These are phyloP conservation scores for Melopsittacus undulatus DNA, from an alignment of 2,797 vertebrate species.

Conservation along the genomic window DNA sequence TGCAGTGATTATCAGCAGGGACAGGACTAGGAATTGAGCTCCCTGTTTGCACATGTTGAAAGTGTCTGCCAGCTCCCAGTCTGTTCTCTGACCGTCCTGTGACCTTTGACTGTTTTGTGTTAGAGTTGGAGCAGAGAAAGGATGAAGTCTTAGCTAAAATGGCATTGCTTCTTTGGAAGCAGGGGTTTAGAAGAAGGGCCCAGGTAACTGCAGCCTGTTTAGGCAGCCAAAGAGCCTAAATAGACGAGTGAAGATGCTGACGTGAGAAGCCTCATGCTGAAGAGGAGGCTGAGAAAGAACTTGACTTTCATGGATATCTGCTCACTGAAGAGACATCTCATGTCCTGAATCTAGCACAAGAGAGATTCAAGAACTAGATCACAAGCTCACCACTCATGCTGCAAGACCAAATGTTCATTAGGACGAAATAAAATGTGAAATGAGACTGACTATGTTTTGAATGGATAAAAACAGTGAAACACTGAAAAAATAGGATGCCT, in stretches of 20 bases:
- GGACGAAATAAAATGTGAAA: neutral
- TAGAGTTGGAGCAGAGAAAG: neutral
- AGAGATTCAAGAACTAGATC: neutral
- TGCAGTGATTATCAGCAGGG: neutral
- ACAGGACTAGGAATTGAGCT: neutral
- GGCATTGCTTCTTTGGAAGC: neutral
- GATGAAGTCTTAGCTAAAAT: neutral
- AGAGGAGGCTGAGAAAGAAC: neutral
- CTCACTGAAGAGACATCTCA: neutral
- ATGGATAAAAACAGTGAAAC: neutral
- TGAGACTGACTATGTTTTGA: neutral
- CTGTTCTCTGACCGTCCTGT: neutral
- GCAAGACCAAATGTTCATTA: neutral
- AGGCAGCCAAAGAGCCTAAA: rapidly evolving
- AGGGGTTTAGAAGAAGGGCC: neutral
- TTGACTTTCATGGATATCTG: neutral
- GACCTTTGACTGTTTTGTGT: neutral
- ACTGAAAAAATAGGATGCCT: rapidly evolving
- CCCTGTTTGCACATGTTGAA: neutral
- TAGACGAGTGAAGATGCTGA: neutral
- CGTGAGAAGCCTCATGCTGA: neutral
- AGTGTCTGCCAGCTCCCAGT: neutral
- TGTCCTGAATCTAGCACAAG: rapidly evolving
- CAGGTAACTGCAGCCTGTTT: neutral
- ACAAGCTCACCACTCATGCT: neutral